phyloP scores from a whole-genome alignment of 2,888 invertebrate species.

The Sarcophaga caerulescens region DNA sequence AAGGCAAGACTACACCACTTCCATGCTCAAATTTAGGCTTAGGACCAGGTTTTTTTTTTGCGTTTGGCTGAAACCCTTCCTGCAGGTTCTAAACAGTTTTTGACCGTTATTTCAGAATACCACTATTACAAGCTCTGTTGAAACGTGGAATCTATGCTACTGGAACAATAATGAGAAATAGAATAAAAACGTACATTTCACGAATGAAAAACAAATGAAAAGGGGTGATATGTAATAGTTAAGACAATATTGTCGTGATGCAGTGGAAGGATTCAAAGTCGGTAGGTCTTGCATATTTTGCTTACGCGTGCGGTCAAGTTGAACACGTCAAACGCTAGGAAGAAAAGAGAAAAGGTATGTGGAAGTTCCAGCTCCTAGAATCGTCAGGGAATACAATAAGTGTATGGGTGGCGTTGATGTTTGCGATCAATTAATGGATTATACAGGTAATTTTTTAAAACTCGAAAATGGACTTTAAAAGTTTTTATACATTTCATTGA shows the following conservation, averaged over 20 bases:
- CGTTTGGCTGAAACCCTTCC: too few species aligned
- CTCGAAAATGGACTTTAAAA: slow-evolving; percentile 54
- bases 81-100: too few species aligned
- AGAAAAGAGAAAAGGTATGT: slow-evolving; percentile 15
- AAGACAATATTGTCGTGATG: slow-evolving; percentile 49
- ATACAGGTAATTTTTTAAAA: slow-evolving; percentile 52
- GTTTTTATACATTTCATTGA: slow-evolving; percentile 53
- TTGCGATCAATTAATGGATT: background rate
- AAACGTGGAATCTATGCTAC: too few species aligned
- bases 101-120: too few species aligned
- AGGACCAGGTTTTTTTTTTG: too few species aligned
- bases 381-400: slow-evolving; percentile 20
- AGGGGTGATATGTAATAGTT: slow-evolving; percentile 27
- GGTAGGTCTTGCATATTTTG: slow-evolving; percentile 48
- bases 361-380: slow-evolving; percentile 48
- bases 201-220: slow-evolving; percentile 46
- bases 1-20: too few species aligned
- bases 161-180: too few species aligned
- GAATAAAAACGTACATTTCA: slow-evolving; percentile 33
- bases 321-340: too few species aligned
- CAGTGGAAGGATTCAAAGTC: slow-evolving; percentile 56
- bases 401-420: too few species aligned
- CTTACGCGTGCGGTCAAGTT: background rate
- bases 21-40: too few species aligned
- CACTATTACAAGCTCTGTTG: too few species aligned